Evolutionary conservation across 2,888 invertebrate genomes (phyloP), one percentile per base, ranked within the genome.

Genomic region (Archips xylosteana): DNA sequence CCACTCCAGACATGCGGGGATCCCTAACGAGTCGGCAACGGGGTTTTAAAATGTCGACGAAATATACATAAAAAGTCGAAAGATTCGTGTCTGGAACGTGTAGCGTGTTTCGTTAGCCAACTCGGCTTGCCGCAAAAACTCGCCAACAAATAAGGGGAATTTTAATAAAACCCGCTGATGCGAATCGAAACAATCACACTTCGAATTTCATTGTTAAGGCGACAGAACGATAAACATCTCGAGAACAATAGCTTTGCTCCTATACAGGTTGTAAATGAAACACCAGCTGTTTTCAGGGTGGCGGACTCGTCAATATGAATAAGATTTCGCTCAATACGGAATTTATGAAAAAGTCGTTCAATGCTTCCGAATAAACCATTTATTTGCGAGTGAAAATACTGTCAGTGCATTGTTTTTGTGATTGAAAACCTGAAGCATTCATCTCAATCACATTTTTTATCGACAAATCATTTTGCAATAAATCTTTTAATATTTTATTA

Each of bases 151-250:
- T 84, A 88, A 86, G 85, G 83, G 84, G 87, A 87, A 89, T 89
- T 89, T 89, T 89, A 88, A 87, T 89, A 90, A 90, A 90, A 89
- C 81, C 80, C 82, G 80, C 78, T 83, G 87, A 87, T 84, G 85
- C 82, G 88, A 85, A 85, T 87, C 87, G 85, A 85, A 85, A 90
- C 88, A 84, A 85, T 87, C 86, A 89, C 85, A 80, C 83, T 82
- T 85, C 82, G 84, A 81, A 82, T 84, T 87, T 87, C 86, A 86
- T 87, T 86, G 86, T 85, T 83, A 80, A 78, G 78, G 81, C 78
- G 84, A 84, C 86, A 86, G 86, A 86, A 85, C 82, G 86, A 85
- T 83, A 81, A 80, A 81, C 80, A 66, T 71, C 74, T 78, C 79
- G 78, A 76, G 80, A 83, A 89, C 88, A 88, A 87, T 83, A 83